Evolutionary conservation across 1,140 invertebrate genomes (phyloP).

Genomic region (Drosophila elegans): DNA sequence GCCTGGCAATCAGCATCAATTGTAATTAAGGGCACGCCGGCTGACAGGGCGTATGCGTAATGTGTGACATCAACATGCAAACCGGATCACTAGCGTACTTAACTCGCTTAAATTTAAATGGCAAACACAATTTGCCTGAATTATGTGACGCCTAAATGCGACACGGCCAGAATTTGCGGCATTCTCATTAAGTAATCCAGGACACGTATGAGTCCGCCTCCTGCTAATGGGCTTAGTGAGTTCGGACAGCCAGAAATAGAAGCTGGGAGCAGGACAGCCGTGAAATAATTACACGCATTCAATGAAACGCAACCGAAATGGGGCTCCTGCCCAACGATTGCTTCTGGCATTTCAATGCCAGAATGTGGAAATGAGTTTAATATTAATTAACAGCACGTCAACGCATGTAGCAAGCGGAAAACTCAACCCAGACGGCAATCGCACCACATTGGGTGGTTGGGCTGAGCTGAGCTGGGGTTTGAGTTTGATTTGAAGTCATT

Average conservation of each 20-base stretch:
- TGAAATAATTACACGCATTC: slow-evolving; percentile 78
- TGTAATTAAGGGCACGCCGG: slow-evolving; percentile 61
- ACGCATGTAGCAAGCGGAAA: slow-evolving; percentile 28
- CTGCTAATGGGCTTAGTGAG: slow-evolving; percentile 49
- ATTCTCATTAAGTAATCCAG: slow-evolving; percentile 61
- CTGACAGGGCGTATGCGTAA: slow-evolving; percentile 65
- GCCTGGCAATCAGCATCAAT: slow-evolving; percentile 65
- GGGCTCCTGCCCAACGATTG: slow-evolving; percentile 17
- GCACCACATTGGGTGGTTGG: too few species aligned
- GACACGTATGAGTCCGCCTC: slow-evolving; percentile 43
- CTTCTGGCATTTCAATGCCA: slow-evolving; percentile 72
- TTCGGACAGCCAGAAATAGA: slow-evolving; percentile 40
- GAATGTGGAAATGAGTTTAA: slow-evolving; percentile 73
- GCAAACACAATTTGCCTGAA: slow-evolving; percentile 71
- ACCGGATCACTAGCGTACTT: slow-evolving; percentile 34
- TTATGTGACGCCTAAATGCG: slow-evolving; percentile 59
- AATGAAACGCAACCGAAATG: slow-evolving; percentile 71
- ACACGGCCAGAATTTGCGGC: slow-evolving; percentile 56
- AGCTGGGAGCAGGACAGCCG: slow-evolving; percentile 30
- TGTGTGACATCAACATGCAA: slow-evolving; percentile 41
- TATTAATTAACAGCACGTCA: slow-evolving; percentile 74
- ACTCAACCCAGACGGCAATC: not conserved
- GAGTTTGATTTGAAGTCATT: slow-evolving; percentile 9
- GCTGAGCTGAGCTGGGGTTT: not conserved
- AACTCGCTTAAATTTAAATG: slow-evolving; percentile 76